phyloP scores from a whole-genome alignment of 2,797 vertebrate species.

The Parambassis ranga region DNA sequence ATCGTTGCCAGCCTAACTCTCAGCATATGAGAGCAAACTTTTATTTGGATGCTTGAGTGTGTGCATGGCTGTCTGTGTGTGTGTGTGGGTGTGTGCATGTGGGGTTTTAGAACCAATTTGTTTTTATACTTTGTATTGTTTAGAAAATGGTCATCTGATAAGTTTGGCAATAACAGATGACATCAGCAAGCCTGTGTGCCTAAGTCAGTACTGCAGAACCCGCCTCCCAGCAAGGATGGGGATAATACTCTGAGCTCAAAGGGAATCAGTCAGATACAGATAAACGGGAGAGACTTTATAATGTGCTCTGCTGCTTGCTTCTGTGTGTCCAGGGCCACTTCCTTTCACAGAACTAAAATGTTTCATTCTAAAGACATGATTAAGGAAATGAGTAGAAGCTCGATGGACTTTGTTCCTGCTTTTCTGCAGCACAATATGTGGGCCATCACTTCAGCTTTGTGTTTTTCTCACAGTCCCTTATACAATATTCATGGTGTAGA shows the following conservation, averaged over 20 bases:
- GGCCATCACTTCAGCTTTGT: not conserved
- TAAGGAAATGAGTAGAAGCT: not conserved
- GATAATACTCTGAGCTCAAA: not conserved
- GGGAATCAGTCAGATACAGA: not conserved
- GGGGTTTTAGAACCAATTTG: conserved; percentile 21
- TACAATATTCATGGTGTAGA: conserved; percentile 1
- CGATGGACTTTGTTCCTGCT: not conserved
- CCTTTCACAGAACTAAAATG: conserved; percentile 31
- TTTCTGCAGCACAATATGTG: not conserved
- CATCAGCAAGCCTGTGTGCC: conserved; percentile 57
- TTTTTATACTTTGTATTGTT: conserved; percentile 58
- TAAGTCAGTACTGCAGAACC: conserved; percentile 46
- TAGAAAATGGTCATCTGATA: conserved; percentile 42
- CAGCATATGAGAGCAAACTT: conserved; percentile 45
- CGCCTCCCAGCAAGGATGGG: conserved; percentile 25
- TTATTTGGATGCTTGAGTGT: conserved; percentile 31
- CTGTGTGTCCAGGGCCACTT: not conserved
- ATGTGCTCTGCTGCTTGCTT: not conserved
- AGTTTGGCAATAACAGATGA: conserved; percentile 49
- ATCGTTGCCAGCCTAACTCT: conserved; percentile 70
- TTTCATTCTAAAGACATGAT: not conserved
- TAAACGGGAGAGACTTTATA: not conserved
- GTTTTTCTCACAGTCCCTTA: not conserved
- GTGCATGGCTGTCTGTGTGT: not conserved
- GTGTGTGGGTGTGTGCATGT: not conserved